phyloP scores from a whole-genome alignment of 2,113 vertebrate species.

The Elgaria multicarinata region DNA sequence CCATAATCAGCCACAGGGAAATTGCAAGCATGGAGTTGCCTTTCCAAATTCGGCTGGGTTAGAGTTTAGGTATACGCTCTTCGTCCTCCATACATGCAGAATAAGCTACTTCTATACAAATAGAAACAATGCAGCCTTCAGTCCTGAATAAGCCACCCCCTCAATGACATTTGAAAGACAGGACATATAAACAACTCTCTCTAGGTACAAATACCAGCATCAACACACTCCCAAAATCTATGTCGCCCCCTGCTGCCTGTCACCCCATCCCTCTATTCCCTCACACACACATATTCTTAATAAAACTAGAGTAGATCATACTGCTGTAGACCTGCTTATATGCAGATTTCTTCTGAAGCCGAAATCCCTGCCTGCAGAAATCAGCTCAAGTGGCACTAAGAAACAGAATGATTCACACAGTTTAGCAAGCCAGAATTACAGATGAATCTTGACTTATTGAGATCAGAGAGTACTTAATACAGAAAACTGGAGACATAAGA shows the following conservation, averaged over 20 bases:
- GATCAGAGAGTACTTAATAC: not conserved
- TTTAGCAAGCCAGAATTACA: no score
- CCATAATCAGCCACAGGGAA: not conserved
- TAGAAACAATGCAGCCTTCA: not conserved
- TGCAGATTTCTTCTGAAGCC: not conserved
- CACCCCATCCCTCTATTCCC: not conserved
- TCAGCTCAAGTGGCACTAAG: not conserved
- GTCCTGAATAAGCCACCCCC: not conserved
- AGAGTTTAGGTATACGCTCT: not conserved
- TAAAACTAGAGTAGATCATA: not conserved
- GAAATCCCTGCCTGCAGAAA: constrained; percentile 1
- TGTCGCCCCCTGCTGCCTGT: not conserved
- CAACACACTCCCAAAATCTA: not conserved
- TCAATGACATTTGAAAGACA: not conserved
- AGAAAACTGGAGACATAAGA: not conserved
- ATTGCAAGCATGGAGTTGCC: not conserved
- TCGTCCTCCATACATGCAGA: not conserved
- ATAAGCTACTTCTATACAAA: not conserved
- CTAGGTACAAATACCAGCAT: not conserved
- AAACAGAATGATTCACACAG: not conserved
- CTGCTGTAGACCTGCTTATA: constrained; percentile 4
- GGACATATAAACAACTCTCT: not conserved
- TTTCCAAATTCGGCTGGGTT: not conserved
- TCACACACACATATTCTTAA: not conserved
- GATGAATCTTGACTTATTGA: no score